Evolutionary conservation across 2,888 invertebrate genomes (phyloP).

Genomic region (Conus canariensis): DNA sequence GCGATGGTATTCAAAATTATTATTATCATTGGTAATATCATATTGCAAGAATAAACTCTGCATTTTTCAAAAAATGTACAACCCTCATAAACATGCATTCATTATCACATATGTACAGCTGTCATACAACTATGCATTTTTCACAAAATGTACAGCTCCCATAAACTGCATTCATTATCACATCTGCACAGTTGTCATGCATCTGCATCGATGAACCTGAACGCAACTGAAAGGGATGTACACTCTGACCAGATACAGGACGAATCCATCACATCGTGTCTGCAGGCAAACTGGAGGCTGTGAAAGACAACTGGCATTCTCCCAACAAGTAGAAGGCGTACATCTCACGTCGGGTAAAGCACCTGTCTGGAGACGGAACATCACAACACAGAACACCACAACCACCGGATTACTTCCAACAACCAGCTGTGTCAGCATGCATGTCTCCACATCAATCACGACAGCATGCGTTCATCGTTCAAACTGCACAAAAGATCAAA

Average conservation of each 20-base stretch:
- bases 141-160: too few species aligned
- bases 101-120: too few species aligned
- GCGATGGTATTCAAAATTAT: too few species aligned
- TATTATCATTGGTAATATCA: too few species aligned
- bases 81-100: too few species aligned
- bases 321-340: neutral
- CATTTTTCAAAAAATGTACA: too few species aligned
- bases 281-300: neutral
- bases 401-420: neutral
- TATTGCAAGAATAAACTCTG: too few species aligned
- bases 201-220: neutral
- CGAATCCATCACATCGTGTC: neutral
- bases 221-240: neutral
- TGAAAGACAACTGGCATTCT: constrained; percentile 23
- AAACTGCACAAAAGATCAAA: neutral
- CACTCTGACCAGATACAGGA: neutral
- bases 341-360: neutral
- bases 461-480: neutral
- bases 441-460: neutral
- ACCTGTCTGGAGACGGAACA: neutral
- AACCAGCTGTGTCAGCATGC: neutral
- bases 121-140: neutral
- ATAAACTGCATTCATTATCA: neutral
- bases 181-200: neutral
- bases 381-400: neutral